These are phyloP conservation scores for Phodopus roborovskii DNA, from an alignment of 2,113 vertebrate species.

Conservation along the genomic window DNA sequence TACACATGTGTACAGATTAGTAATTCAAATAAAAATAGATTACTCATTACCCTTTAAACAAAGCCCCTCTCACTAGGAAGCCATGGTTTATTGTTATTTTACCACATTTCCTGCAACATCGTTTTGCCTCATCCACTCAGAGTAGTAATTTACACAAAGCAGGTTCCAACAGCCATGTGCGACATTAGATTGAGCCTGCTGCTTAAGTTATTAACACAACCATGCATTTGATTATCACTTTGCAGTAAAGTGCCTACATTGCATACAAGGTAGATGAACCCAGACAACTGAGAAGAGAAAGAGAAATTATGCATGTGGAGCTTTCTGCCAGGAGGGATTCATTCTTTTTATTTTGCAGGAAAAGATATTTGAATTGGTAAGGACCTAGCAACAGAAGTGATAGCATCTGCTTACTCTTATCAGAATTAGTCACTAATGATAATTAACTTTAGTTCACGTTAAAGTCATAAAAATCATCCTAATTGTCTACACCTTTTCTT, in stretches of 20 bases:
- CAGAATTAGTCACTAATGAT: neutral
- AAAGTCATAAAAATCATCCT: neutral
- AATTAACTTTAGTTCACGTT: neutral
- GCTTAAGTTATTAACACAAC: neutral
- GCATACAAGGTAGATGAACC: neutral
- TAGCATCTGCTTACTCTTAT: neutral
- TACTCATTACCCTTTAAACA: neutral
- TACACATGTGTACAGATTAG: neutral
- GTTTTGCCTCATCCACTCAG: neutral
- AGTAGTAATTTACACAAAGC: conserved; percentile 11
- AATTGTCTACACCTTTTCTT: neutral
- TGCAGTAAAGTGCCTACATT: neutral
- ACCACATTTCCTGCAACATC: neutral
- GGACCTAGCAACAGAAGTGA: neutral
- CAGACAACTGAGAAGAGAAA: neutral
- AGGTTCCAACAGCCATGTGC: neutral
- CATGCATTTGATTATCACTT: neutral
- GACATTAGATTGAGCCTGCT: neutral
- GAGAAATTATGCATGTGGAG: neutral
- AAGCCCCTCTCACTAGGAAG: neutral
- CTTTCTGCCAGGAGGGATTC: neutral
- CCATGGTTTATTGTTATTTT: neutral
- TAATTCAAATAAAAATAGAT: neutral
- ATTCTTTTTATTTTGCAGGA: conserved; percentile 5
- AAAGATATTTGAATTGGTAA: neutral